Evolutionary conservation across 1,140 invertebrate genomes (phyloP), one percentile per base, ranked within the genome.

Genomic region (Sminthurides bifidus): DNA sequence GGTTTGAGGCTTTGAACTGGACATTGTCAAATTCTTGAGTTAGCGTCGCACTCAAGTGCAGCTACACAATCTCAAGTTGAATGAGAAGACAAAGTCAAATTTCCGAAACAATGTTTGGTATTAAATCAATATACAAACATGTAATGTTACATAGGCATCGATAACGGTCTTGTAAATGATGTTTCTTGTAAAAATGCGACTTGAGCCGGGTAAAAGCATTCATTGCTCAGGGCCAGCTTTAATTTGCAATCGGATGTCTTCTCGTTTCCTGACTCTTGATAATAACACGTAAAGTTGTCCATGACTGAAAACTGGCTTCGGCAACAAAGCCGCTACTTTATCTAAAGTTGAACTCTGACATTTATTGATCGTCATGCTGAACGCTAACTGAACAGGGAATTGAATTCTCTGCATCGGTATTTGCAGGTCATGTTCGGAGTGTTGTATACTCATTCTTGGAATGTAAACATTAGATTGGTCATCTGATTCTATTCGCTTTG

Each of bases 291-390:
- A 56, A 27, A 51, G 30, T 38, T 51, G 46, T 19, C 54, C 54
- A 44, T 56, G 54, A n/a, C 35, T 23, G n/a, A 56, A 56, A 3
- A 43, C 37, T 1, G 46, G 54, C 12, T 50, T 6, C 0, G 44
- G 31, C 15, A 55, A n/a, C 29, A 49, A 49, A 10, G 49, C 15
- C 15, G 44, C 54, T 1, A 55, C 35, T 29, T 48, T 49, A 2
- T 31, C 26, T 19, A 56, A 41, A 8, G 37, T 56, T 44, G 50
- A 49, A 2, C 54, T 49, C 58, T 75, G 72, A 8, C 67, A 57
- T 52, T 75, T 75, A 19, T 21, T 44, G 12, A 73, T 69, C n/a
- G 72, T 73, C 59, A 75, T 70, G 10, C 68, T 67, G 62, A 68
- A 75, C 5, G 65, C 41, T 1, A 69, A 54, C 43, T 66, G 40